Evolutionary conservation across 2,113 vertebrate species (phyloP), one percentile per base, ranked within the genome.

Genomic region (Tringa solitaria): DNA sequence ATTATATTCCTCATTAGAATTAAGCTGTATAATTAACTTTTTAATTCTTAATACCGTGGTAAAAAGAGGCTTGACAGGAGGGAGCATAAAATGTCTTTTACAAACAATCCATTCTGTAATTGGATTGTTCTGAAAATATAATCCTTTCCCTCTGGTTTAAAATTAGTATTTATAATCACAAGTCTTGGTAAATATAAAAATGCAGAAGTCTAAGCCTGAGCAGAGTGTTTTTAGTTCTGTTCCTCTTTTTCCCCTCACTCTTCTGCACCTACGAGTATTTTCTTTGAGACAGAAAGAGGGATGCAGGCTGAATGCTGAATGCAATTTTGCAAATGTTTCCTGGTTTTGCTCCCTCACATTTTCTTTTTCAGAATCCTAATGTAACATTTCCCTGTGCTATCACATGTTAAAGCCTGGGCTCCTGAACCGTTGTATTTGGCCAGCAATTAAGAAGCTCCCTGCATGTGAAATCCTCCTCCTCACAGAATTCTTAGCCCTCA

Each of bases 111-210:
- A 57, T 93, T 87, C 41, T 27, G 2, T 72, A 95, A 97, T 94
- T 92, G 79, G 94, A 94, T 96, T 96, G 43, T 95, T 85, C 50
- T 96, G 56, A 96, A 97, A 94, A 91, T 93, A 94, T 84, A 90
- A 73, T 88, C 65, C 50, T 68, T 75, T 91, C 85, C 84, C 33
- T 87, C n/a, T 65, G 81, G 89, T 88, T 89, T 78, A 81, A 93
- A 67, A 84, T 79, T 84, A 76, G 61, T 59, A 70, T 90, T 96
- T 94, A 90, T 59, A 96, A 87, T 89, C 69, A 76, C 37, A 96
- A 69, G 51, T 45, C 35, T 64, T 67, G 18, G 56, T 74, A 96
- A 87, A 94, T 77, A 89, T 5, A 96, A 87, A 90, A 97, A 89
- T 76, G 39, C 35, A 88, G 27, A 39, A 79, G 22, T 74, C 46